Percentiles rank a stretch among this genome's conserved stretches.
Conservation (phyloP, 2,797 vertebrate genomes). For the Lutjanus argentimaculatus region DNA sequence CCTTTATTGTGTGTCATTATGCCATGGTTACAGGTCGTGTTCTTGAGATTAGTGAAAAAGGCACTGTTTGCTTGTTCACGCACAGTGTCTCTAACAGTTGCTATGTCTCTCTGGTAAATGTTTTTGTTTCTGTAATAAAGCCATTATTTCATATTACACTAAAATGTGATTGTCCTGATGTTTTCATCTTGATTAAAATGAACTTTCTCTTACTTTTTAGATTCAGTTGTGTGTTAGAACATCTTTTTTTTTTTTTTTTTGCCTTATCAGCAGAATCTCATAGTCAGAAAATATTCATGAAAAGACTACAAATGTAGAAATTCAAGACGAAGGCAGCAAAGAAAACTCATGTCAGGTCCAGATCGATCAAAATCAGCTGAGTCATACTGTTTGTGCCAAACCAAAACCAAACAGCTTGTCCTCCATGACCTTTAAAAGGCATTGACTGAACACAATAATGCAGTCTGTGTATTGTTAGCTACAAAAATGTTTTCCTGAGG, state of each 20-base stretch:
- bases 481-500: conserved; percentile 29
- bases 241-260: not conserved
- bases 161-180: not conserved
- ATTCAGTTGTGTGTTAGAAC: not conserved
- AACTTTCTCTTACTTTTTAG: not conserved
- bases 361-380: conserved; percentile 64
- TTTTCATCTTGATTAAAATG: not conserved
- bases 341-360: conserved; percentile 23
- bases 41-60: not conserved
- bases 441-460: conserved; percentile 20
- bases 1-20: not conserved
- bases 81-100: not conserved
- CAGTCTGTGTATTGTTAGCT: conserved; percentile 49
- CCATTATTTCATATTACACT: not conserved
- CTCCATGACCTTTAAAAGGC: conserved; percentile 50
- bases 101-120: conserved; percentile 32
- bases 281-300: not conserved
- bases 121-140: not conserved
- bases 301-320: conserved; percentile 34
- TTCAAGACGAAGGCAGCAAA: conserved; percentile 9
- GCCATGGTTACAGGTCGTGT: not conserved
- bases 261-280: not conserved
- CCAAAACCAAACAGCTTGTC: conserved; percentile 30
- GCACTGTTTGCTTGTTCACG: not conserved
- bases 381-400: conserved; percentile 22